Conservation (phyloP, 2,113 vertebrate genomes). For the Nicator chloris region DNA sequence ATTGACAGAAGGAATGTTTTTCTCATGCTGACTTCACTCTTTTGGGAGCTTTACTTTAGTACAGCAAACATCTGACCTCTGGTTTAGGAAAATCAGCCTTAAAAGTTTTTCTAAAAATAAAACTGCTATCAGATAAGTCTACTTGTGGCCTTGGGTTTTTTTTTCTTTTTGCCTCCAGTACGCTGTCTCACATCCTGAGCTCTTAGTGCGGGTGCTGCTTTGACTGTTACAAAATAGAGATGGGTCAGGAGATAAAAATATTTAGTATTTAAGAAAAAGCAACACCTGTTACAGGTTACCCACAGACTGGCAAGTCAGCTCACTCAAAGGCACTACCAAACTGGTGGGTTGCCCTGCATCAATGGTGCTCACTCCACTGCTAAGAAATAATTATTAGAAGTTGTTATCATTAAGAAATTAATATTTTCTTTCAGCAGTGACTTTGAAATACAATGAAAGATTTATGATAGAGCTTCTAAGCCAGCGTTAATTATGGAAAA, state of each 20-base stretch:
- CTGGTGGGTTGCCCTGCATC: not conserved
- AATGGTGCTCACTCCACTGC: not conserved
- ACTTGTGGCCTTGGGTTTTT: not conserved
- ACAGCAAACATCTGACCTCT: not conserved
- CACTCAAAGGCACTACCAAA: not conserved
- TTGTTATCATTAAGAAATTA: not conserved
- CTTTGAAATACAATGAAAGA: not conserved
- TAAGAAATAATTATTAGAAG: not conserved
- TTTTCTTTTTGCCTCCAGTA: not conserved
- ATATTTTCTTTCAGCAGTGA: not conserved
- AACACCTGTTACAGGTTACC: not conserved
- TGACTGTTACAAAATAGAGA: not conserved
- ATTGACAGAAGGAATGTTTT: not conserved
- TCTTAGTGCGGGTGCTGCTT: not conserved
- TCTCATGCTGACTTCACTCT: not conserved
- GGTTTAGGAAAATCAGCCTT: not conserved
- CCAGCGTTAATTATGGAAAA: not conserved
- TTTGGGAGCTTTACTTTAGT: not conserved
- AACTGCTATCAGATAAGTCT: not conserved
- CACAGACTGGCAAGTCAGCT: not conserved
- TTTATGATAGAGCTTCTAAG: not conserved
- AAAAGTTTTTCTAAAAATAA: slow-evolving; percentile 19
- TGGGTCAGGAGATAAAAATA: not conserved
- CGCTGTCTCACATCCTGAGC: not conserved
- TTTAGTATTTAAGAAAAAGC: not conserved